Percentiles rank a stretch among this genome's conserved stretches.
Evolutionary conservation across 2,113 vertebrate species (phyloP).

Genomic region (Aix galericulata): DNA sequence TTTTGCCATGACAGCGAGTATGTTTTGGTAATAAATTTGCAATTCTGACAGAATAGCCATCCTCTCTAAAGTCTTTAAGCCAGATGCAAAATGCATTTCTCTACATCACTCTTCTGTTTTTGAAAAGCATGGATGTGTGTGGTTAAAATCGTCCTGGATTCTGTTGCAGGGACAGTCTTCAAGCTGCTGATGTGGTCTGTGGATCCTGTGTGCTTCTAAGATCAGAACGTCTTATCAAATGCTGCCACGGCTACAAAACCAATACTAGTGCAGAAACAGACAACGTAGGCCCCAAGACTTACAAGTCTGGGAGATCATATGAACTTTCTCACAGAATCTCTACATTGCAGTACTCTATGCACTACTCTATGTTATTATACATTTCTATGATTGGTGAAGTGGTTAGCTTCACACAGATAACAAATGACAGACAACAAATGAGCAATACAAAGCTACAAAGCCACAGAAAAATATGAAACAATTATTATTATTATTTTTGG

Average conservation of each 20-base stretch:
- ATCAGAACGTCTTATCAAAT: neutral
- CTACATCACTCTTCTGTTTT: neutral
- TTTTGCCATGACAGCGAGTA: neutral
- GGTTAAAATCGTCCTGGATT: neutral
- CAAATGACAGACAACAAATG: neutral
- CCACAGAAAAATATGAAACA: neutral
- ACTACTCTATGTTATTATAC: neutral
- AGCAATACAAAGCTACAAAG: neutral
- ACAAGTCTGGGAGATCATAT: neutral
- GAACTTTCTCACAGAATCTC: neutral
- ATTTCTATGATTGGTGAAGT: neutral
- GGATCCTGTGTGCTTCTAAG: neutral
- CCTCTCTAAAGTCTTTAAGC: neutral
- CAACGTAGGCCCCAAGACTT: neutral
- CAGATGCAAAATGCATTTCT: neutral
- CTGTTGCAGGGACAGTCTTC: neutral
- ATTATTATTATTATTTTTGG: fast-evolving
- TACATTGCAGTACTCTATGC: neutral
- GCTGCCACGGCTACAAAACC: neutral
- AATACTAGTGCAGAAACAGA: neutral
- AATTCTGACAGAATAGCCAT: neutral
- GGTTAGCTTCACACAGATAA: neutral
- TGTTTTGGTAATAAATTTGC: neutral
- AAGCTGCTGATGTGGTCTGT: neutral
- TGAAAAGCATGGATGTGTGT: neutral